Conservation (phyloP, 2,888 invertebrate genomes). For the Melieria crassipennis region DNA sequence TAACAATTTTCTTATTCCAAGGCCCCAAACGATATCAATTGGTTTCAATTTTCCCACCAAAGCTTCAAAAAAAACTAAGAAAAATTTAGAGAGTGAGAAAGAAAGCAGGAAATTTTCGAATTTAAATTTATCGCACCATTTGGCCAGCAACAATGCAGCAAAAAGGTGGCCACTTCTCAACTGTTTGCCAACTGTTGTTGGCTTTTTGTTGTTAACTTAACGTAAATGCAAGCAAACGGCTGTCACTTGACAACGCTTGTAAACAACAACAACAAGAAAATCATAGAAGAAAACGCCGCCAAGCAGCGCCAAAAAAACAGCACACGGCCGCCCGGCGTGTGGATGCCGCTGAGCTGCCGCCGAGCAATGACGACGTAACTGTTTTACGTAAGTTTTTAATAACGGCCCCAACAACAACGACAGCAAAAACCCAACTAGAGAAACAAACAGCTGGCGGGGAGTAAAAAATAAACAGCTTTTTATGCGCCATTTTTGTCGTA, state of each 20-base stretch:
- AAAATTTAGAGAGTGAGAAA: not conserved
- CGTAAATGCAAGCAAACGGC: not conserved
- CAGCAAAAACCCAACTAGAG: not conserved
- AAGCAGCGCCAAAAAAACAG: too few relatives aligned
- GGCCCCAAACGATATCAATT: too few relatives aligned
- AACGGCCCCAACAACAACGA: not conserved
- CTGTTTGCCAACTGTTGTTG: not conserved
- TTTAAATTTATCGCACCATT: constrained; percentile 37
- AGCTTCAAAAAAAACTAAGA: not conserved
- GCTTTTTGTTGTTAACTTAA: not conserved
- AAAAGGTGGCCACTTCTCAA: too few relatives aligned
- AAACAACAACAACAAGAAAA: constrained; percentile 2
- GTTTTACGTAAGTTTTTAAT: not conserved
- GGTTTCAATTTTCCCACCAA: not conserved
- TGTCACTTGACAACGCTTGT: constrained; percentile 9
- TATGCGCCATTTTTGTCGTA: too few relatives aligned
- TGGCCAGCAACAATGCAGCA: constrained; percentile 5
- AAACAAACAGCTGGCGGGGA: too few relatives aligned
- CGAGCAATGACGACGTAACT: too few relatives aligned
- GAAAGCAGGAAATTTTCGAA: constrained; percentile 36
- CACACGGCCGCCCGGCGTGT: too few relatives aligned
- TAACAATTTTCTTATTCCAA: not conserved
- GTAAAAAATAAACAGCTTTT: too few relatives aligned
- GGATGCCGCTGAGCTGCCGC: too few relatives aligned
- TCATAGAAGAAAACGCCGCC: too few relatives aligned